A percentile compares a stretch with the other conserved stretches of the same genome.
Evolutionary conservation across 2,113 vertebrate genomes (phyloP).

Genomic region (Grus americana): DNA sequence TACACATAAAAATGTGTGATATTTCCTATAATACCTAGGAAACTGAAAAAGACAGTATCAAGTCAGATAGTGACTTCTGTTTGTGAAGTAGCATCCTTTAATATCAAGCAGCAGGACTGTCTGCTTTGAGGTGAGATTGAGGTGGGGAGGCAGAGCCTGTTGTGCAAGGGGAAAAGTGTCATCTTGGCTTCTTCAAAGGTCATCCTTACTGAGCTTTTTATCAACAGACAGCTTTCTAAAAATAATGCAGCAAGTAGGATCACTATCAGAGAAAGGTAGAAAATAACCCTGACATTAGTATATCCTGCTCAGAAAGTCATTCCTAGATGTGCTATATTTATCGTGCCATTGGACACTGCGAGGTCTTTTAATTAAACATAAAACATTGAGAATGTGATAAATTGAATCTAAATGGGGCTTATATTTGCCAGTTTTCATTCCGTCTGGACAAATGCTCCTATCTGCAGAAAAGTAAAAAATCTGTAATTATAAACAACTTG

Average conservation of each 20-base stretch:
- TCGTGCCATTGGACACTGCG: neutral
- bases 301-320: neutral
- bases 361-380: neutral
- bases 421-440: neutral
- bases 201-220: neutral
- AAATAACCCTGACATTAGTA: neutral
- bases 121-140: neutral
- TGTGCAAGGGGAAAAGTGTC: neutral
- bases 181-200: slow-evolving; percentile 4
- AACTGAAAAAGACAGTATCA: neutral
- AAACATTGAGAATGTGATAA: neutral
- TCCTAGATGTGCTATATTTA: neutral
- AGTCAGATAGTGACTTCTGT: neutral
- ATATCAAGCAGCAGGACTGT: neutral
- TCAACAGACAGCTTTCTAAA: slow-evolving; percentile 28
- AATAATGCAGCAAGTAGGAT: neutral
- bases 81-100: neutral
- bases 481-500: neutral
- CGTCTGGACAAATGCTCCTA: neutral
- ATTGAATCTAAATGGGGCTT: neutral
- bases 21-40: neutral
- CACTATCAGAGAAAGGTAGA: neutral
- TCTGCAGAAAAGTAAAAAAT: neutral
- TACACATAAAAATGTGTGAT: neutral
- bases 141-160: neutral